Base-by-base conservation (phyloP, 2,888 invertebrate genomes). In the Alloplasta piceator region DNA sequence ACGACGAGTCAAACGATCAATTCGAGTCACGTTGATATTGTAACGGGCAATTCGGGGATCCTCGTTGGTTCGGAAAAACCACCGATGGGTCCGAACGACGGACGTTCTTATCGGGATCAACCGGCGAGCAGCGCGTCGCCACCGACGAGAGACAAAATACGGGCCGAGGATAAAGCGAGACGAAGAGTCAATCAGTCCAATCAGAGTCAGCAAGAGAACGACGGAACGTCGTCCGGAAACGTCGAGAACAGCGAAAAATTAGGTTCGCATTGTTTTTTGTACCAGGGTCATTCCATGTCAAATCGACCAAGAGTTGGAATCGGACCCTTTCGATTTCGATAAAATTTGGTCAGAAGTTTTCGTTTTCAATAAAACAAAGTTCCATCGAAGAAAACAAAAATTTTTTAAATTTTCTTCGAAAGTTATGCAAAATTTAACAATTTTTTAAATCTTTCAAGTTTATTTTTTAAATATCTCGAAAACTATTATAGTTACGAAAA, bases 101-200 rank as follows among this genome's bases (percentile, higher is more conserved):
- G 80, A 7, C 85, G 86, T 74, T 94, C 94, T 83, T 95, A 95
- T 92, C 94, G 94, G 26, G 95, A 95, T 90, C 95, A 95, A 90
- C 95, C 95, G 26, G 95, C 96, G 58, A 96, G 96, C 78, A 96
- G 96, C 79, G 96, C 96, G 48, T 96, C 96, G 4, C 96, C 96
- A 61, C 96, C 96, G 58, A 96, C 96, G 26, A 93, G 96, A 82
- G 96, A 96, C 92, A 96, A 96, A 93, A 94, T 96, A 87, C 95
- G 95, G 87, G 95, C 95, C 46, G 96, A 96, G 86, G 96, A 96
- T 92, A 96, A 96, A 92, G 95, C 95, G 74, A 93, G 95, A 74
- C 94, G 90, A 64, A 89, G 90, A 86, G 88, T 89, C 87, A 89
- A 86, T 86, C 78, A 78, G 14, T 73, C 56, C 12, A 63, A 61